Evolutionary conservation across 2,888 invertebrate species (phyloP), one percentile per base, ranked within the genome.

Genomic region (Nezara viridula): DNA sequence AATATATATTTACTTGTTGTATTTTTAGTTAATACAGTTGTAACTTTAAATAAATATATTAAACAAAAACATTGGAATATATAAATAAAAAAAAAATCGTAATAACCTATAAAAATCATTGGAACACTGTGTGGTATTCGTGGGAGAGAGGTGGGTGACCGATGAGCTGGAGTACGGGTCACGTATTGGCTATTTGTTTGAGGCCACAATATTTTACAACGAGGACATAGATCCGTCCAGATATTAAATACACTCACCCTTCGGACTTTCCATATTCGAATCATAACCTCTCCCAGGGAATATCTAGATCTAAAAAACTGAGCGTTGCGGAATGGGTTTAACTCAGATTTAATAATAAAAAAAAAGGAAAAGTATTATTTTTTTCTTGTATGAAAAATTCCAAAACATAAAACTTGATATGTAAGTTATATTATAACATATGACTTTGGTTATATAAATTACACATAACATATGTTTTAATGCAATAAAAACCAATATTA

Each of bases 151-250:
- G 27, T 1, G 27, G 32, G 66, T 19, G 32, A 66, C 66, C 32
- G 32, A 10, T 19, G 32, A 66, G 32, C 32, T 32, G 19, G 0
- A 6, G 66, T 3, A 32, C 66, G 32, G 0, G 66, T 66, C 66
- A 66, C 66, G 66, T 66, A 66, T 66, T 32, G 66, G 66, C 66
- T 66, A 66, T 66, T 66, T 66, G 66, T 66, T 66, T 6, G 19
- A 32, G 19, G 32, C 32, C 32, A 66, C 66, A 66, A 66, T 32
- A 66, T 66, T 66, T 66, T 66, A 66, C 66, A 60, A 27, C 27
- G 27, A 32, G 66, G 32, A 32, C 66, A 66, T 66, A 66, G 66
- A 66, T 66, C 32, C 32, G 32, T 32, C 16, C 5, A 66, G 66
- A 66, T 66, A 66, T 66, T 66, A 32, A 66, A 66, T 66, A 66